Conservation (phyloP, 2,888 invertebrate genomes). For the Proisotoma minuta region DNA sequence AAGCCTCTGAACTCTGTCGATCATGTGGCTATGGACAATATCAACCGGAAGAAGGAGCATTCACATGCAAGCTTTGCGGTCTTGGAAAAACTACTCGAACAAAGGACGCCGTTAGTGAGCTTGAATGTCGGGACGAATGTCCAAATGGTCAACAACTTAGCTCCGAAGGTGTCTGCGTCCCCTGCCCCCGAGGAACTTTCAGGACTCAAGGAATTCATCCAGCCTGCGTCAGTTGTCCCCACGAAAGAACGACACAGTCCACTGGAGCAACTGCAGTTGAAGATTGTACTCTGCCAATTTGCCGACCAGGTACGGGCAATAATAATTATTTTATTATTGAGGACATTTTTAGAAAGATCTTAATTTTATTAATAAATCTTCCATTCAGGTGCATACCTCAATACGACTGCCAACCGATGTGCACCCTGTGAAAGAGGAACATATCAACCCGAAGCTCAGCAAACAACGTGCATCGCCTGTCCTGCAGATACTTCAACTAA, state of each 20-base stretch:
- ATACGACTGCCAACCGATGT: constrained; percentile 79
- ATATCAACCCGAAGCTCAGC: constrained; percentile 83
- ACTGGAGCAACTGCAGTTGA: constrained; percentile 76
- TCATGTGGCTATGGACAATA: constrained; percentile 92
- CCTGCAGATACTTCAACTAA: constrained; percentile 87
- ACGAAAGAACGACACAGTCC: constrained; percentile 76
- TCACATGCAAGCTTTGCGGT: constrained; percentile 81
- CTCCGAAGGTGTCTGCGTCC: constrained; percentile 82
- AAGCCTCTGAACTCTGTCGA: constrained; percentile 77
- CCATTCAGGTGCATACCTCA: constrained; percentile 69
- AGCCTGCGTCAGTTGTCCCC: constrained; percentile 80
- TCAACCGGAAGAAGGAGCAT: constrained; percentile 84
- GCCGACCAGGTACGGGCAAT: constrained; percentile 60
- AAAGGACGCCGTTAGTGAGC: constrained; percentile 75
- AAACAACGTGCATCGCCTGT: constrained; percentile 78
- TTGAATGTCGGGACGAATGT: constrained; percentile 86
- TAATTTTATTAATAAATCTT: constrained; percentile 14
- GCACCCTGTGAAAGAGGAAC: constrained; percentile 81
- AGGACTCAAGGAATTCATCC: constrained; percentile 81
- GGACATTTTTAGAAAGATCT: constrained; percentile 32
- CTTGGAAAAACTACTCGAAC: constrained; percentile 87
- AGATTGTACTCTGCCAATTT: constrained; percentile 88
- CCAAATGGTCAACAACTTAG: constrained; percentile 77
- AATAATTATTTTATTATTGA: not conserved
- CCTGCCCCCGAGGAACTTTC: constrained; percentile 83